A percentile compares a stretch with the other conserved stretches of the same genome.
Evolutionary conservation across 2,797 vertebrate species (phyloP).

Genomic region (Trichosurus vulpecula): DNA sequence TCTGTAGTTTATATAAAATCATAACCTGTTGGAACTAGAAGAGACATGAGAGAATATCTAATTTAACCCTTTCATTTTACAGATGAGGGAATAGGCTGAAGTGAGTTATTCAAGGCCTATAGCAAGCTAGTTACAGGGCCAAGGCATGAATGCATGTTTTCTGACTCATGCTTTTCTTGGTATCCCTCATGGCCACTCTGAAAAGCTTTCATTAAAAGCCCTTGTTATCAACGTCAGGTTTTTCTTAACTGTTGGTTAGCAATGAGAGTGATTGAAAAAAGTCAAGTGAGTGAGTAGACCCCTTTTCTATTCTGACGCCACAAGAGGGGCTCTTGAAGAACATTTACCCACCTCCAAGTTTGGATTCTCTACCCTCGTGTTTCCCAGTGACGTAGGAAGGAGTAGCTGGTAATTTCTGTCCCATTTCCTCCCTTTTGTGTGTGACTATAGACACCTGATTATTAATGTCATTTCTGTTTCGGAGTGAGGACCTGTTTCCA

Average conservation of each 20-base stretch:
- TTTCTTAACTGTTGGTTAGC: background rate
- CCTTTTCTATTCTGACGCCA: constrained; percentile 41
- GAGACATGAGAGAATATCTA: background rate
- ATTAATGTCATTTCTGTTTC: constrained; percentile 81
- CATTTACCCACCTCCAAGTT: constrained; percentile 33
- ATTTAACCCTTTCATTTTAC: background rate
- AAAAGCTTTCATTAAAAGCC: background rate
- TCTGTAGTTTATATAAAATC: background rate
- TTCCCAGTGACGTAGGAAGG: constrained; percentile 24
- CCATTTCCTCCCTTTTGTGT: constrained; percentile 74
- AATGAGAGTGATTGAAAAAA: background rate
- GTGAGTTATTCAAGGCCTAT: background rate
- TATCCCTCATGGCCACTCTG: background rate
- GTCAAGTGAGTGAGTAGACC: background rate
- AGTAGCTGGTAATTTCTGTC: constrained; percentile 76
- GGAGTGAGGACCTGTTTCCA: constrained; percentile 78
- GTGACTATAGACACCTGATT: constrained; percentile 77
- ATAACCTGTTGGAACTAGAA: background rate
- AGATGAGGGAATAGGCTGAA: background rate
- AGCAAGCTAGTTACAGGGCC: background rate
- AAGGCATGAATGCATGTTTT: background rate
- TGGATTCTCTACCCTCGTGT: constrained; percentile 3
- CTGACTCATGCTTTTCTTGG: background rate
- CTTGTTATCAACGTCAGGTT: background rate
- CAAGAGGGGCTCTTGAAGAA: background rate